These are phyloP conservation scores for Apamea monoglypha DNA, from an alignment of 2,888 invertebrate genomes.

Conservation along the genomic window DNA sequence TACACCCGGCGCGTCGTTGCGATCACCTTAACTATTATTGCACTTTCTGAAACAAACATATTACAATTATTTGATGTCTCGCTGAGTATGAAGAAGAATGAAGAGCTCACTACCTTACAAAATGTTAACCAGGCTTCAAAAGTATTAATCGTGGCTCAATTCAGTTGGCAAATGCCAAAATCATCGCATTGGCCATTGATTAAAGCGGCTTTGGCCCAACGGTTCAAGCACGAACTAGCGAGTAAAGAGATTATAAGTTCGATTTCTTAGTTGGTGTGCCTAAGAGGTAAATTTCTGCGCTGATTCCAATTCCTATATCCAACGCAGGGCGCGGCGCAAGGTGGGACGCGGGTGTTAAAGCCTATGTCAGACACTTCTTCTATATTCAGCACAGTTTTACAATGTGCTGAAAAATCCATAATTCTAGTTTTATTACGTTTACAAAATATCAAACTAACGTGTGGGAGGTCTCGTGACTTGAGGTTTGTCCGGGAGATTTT, in stretches of 20 bases:
- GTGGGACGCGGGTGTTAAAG: too few species aligned
- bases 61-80: conserved; percentile 14
- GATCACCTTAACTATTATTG: conserved; percentile 74
- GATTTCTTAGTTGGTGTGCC: not conserved
- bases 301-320: not conserved
- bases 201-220: not conserved
- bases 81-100: not conserved
- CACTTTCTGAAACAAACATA: conserved; percentile 85
- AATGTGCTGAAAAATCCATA: not conserved
- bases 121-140: not conserved
- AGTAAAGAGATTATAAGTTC: not conserved
- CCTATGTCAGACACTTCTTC: not conserved
- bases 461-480: not conserved
- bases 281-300: not conserved
- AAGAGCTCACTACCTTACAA: not conserved
- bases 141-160: not conserved
- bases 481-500: not conserved
- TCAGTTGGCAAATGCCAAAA: not conserved
- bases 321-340: too few species aligned
- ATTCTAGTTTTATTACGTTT: not conserved
- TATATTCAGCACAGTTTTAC: not conserved
- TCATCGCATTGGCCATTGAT: not conserved
- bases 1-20: conserved; percentile 19
- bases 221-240: too few species aligned
- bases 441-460: not conserved